Base-by-base conservation (phyloP, 1,140 invertebrate species). In the Bradynema listronoti region DNA sequence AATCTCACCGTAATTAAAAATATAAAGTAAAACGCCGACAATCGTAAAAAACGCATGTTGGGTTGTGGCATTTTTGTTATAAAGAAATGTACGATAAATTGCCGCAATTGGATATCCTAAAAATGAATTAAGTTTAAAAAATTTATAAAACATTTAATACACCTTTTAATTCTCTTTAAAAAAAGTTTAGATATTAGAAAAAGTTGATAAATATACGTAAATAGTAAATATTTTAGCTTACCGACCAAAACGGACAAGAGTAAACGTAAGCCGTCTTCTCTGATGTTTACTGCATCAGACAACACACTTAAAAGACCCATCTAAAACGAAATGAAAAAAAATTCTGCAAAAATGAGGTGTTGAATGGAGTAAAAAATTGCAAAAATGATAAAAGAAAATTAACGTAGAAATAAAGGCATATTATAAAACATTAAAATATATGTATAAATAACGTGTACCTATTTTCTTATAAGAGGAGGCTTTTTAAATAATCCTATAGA, bases 1-100 rank as follows among this genome's bases (percentile, higher is more conserved):
- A 53, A 29, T 63, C 61, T 9, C 50, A 69, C 66, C 67, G 42
- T 54, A 73, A 54, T 73, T 73, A 39, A 69, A 69, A 22, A 52
- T 34, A 47, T 72, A 68, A 14, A 69, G 46, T n/a, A 57, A 24
- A 16, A 69, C 14, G 14, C 67, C 67, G 50, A 45, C 32, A 27
- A 52, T 42, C 7, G 55, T 39, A 42, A 69, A 59, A 22, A 68
- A 72, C 14, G 14, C 50, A 27, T 69, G 70, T 46, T 69, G 67
- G 4, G 53, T n/a, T 16, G 19, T 14, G 6, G 66, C 42, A 19
- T 30, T 27, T 36, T 69, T 55, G 19, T 72, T 68, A 54, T 59
- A 69, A 24, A 72, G 43, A 42, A 69, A 71, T 19, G 56, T 68
- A 41, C 67, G 62, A 42, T 69, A 66, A 9, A 72, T 33, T 34